These are phyloP conservation scores for Sitta carolinensis DNA, from an alignment of 2,797 vertebrate genomes.

Conservation along the genomic window DNA sequence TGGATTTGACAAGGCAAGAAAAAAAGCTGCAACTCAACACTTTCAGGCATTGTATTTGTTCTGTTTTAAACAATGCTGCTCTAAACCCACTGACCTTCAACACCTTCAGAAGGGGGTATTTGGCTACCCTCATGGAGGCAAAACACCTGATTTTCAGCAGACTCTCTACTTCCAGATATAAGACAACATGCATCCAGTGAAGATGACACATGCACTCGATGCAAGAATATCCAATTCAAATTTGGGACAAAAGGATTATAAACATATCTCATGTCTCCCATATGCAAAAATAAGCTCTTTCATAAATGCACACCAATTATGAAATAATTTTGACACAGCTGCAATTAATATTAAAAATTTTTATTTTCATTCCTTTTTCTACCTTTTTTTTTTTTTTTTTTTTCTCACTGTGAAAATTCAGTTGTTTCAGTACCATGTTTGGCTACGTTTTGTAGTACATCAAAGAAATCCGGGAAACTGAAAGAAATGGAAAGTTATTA, in stretches of 20 bases:
- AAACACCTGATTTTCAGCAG: neutral
- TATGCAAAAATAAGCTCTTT: neutral
- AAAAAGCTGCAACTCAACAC: neutral
- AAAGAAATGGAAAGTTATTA: neutral
- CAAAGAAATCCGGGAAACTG: neutral
- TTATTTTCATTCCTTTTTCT: neutral
- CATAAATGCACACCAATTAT: neutral
- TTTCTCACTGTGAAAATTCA: neutral
- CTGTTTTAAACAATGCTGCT: neutral
- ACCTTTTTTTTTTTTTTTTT: neutral
- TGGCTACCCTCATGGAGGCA: neutral
- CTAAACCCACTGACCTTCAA: neutral
- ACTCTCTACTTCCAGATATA: neutral
- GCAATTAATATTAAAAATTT: fast-evolving
- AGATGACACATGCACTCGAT: neutral
- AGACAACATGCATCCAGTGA: neutral
- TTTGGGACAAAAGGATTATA: neutral
- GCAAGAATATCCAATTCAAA: neutral
- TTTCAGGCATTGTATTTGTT: neutral
- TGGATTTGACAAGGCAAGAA: neutral
- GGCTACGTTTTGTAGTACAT: neutral
- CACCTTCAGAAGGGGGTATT: neutral
- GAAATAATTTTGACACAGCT: neutral
- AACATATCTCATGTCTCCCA: neutral
- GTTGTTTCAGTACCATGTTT: neutral